phyloP scores from a whole-genome alignment of 1,140 invertebrate genomes.

The Thaumetopoea pityocampa region DNA sequence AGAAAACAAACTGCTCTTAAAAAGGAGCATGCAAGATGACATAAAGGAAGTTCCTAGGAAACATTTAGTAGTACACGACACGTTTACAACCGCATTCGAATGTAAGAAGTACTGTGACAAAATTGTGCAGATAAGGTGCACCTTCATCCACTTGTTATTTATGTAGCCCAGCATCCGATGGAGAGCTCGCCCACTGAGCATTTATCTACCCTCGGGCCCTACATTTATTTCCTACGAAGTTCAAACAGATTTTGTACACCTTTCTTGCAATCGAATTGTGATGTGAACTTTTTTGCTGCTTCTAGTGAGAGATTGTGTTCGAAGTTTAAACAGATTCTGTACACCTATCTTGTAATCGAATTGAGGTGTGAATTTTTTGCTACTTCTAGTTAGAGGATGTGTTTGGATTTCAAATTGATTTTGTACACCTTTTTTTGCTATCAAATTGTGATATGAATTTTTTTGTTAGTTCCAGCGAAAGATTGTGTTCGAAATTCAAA shows the following conservation, averaged over 20 bases:
- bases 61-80: slow-evolving; percentile 2
- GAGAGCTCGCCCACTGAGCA: slow-evolving; percentile 46
- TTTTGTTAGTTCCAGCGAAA: too few species aligned
- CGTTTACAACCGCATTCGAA: slow-evolving; percentile 31
- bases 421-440: slow-evolving; percentile 33
- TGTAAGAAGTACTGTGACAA: slow-evolving; percentile 39
- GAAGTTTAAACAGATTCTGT: too few species aligned
- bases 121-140: slow-evolving; percentile 48
- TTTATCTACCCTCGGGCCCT: slow-evolving; percentile 66
- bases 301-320: too few species aligned
- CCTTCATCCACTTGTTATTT: slow-evolving; percentile 68
- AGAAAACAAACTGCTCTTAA: too few species aligned
- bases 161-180: slow-evolving; percentile 67
- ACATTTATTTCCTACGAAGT: slow-evolving; percentile 65
- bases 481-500: slow-evolving; percentile 1
- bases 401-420: slow-evolving; percentile 48
- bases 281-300: too few species aligned
- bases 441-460: too few species aligned
- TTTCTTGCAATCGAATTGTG: slow-evolving; percentile 19
- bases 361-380: too few species aligned
- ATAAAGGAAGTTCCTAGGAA: slow-evolving; percentile 1
- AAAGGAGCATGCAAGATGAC: neutral
- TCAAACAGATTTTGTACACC: slow-evolving; percentile 47
- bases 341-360: too few species aligned
- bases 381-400: too few species aligned